Conservation (phyloP, 92 coral and sea anemone species). For the Heteractis magnifica region DNA sequence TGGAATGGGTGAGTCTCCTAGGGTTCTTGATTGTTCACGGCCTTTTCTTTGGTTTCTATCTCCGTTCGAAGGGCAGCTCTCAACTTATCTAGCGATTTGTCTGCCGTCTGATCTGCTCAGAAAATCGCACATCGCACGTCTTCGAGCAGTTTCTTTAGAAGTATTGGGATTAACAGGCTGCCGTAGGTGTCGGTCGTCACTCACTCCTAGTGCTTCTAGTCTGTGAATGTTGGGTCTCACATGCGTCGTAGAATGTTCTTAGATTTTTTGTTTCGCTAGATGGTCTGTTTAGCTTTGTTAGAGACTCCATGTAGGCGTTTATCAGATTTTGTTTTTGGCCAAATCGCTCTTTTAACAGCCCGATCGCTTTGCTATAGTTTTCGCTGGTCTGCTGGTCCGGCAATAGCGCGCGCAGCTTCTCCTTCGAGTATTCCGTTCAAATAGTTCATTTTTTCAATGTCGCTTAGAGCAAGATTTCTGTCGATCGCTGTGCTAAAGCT, state of each 20-base stretch:
- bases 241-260: constrained; percentile 42
- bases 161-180: constrained; percentile 17
- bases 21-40: not conserved
- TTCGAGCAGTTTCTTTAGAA: constrained; percentile 31
- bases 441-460: constrained; percentile 48
- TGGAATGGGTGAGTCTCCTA: constrained; percentile 14
- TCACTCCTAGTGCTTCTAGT: constrained; percentile 47
- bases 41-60: constrained; percentile 35
- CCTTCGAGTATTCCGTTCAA: constrained; percentile 40
- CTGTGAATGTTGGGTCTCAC: constrained; percentile 50
- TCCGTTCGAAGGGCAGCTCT: constrained; percentile 30
- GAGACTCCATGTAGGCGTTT: constrained; percentile 60
- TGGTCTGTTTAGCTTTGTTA: constrained; percentile 45
- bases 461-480: constrained; percentile 25
- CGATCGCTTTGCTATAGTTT: constrained; percentile 55
- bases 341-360: constrained; percentile 52
- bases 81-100: constrained; percentile 20
- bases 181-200: constrained; percentile 42
- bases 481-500: constrained; percentile 44
- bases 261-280: constrained; percentile 42
- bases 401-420: constrained; percentile 48
- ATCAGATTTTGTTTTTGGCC: constrained; percentile 50
- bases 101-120: constrained; percentile 31
- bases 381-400: constrained; percentile 40
- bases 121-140: constrained; percentile 14